Evolutionary conservation across 2,888 invertebrate genomes (phyloP).

Genomic region (Tinea pellionella): DNA sequence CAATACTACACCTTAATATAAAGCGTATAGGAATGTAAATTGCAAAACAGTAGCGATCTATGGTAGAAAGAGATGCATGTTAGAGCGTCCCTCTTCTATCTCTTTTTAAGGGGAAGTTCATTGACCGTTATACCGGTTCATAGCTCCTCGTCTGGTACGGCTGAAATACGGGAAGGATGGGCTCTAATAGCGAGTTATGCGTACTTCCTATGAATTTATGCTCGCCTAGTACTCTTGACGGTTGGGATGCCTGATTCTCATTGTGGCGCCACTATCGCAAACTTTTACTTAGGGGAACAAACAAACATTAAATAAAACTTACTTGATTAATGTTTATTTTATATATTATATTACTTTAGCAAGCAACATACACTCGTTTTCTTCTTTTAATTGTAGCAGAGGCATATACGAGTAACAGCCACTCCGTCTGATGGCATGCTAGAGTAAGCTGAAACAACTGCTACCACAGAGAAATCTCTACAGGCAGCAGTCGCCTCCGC

Average conservation of each 20-base stretch:
- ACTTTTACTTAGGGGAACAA: not conserved
- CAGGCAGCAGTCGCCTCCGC: no score
- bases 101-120: constrained; percentile 37
- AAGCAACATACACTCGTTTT: no score
- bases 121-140: not conserved
- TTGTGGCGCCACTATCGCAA: not conserved
- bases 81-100: constrained; percentile 47
- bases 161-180: not conserved
- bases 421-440: no score
- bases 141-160: not conserved
- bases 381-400: no score
- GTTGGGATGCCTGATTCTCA: constrained; percentile 39
- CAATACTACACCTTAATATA: constrained; percentile 11
- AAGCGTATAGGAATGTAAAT: constrained; percentile 32
- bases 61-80: constrained; percentile 12
- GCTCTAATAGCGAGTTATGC: constrained; percentile 1
- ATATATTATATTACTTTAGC: no score
- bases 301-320: no score
- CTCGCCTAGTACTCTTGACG: constrained; percentile 51
- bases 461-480: no score
- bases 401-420: no score
- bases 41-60: not conserved
- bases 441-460: no score
- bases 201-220: constrained; percentile 28
- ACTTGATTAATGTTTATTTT: no score